Conservation (phyloP, 2,888 invertebrate species). For the Napeogenes sylphis region DNA sequence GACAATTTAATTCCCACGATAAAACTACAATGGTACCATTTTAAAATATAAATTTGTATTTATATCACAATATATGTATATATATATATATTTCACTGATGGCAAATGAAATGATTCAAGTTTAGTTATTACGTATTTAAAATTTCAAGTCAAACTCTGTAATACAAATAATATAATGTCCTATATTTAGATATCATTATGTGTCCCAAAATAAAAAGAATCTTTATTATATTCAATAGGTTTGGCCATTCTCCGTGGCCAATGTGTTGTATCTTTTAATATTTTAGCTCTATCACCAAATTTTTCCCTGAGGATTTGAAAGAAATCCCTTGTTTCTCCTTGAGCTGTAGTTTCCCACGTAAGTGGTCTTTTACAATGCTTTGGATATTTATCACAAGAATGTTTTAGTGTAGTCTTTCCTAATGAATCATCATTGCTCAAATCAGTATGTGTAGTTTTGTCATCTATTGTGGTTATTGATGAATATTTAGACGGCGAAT, state of each 20-base stretch:
- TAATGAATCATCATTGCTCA: conserved; percentile 11
- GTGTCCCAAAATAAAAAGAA: conserved; percentile 39
- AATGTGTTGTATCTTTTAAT: conserved; percentile 53
- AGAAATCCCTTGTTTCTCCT: conserved; percentile 62
- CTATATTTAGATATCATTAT: conserved; percentile 30
- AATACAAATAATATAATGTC: too few species aligned
- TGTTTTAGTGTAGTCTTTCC: not conserved
- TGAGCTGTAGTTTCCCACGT: conserved; percentile 63
- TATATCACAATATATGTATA: too few species aligned
- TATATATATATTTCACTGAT: too few species aligned
- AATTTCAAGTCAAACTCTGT: too few species aligned
- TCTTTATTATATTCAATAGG: conserved; percentile 24
- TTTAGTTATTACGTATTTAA: too few species aligned
- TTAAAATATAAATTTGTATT: too few species aligned
- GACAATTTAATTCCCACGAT: conserved; percentile 14
- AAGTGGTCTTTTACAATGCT: conserved; percentile 48
- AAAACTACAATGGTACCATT: conserved; percentile 2
- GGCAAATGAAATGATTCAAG: too few species aligned
- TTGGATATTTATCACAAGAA: conserved; percentile 36
- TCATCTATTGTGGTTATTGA: not conserved
- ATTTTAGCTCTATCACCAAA: conserved; percentile 48
- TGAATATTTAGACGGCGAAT: not conserved
- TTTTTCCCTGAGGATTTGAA: conserved; percentile 50
- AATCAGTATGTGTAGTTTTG: not conserved
- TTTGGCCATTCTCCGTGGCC: conserved; percentile 27